A percentile compares a stretch with the other conserved stretches of the same genome.
These are phyloP conservation scores for Leptobrachium ailaonicum DNA, from an alignment of 2,113 vertebrate species.

Conservation along the genomic window DNA sequence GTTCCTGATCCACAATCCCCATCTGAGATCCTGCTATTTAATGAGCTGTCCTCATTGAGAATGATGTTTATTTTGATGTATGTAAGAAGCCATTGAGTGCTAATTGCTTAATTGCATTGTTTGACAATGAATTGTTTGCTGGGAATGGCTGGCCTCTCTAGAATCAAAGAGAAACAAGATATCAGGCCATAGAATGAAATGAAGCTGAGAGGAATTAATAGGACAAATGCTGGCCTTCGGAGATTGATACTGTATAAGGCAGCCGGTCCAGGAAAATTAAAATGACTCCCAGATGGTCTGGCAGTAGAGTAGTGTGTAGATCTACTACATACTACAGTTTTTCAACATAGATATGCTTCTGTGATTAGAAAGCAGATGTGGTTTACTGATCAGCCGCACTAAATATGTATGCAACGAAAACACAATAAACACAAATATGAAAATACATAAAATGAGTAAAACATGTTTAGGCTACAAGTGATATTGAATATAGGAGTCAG, in stretches of 20 bases:
- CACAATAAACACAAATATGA: too few relatives aligned
- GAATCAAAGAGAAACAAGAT: constrained; percentile 57
- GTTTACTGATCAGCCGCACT: too few relatives aligned
- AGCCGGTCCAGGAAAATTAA: too few relatives aligned
- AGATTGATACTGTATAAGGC: background rate
- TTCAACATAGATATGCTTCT: too few relatives aligned
- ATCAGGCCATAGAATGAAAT: constrained; percentile 46
- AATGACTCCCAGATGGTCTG: too few relatives aligned
- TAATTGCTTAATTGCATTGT: constrained; percentile 66
- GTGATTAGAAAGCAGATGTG: too few relatives aligned
- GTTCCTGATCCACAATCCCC: constrained; percentile 55
- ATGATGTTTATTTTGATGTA: constrained; percentile 68
- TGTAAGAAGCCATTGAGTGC: constrained; percentile 66
- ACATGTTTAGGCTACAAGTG: too few relatives aligned
- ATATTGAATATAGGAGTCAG: too few relatives aligned
- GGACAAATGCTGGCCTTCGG: background rate
- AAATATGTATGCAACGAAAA: too few relatives aligned
- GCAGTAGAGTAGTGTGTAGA: too few relatives aligned
- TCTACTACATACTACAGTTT: too few relatives aligned
- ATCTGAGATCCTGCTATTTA: constrained; percentile 62
- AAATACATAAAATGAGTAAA: too few relatives aligned
- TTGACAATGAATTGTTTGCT: constrained; percentile 77
- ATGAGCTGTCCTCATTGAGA: constrained; percentile 63
- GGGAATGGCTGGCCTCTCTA: constrained; percentile 63
- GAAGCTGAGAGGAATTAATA: constrained; percentile 1